Base-by-base conservation (phyloP, 1,140 invertebrate species). In the Acyrthosiphon pisum region DNA sequence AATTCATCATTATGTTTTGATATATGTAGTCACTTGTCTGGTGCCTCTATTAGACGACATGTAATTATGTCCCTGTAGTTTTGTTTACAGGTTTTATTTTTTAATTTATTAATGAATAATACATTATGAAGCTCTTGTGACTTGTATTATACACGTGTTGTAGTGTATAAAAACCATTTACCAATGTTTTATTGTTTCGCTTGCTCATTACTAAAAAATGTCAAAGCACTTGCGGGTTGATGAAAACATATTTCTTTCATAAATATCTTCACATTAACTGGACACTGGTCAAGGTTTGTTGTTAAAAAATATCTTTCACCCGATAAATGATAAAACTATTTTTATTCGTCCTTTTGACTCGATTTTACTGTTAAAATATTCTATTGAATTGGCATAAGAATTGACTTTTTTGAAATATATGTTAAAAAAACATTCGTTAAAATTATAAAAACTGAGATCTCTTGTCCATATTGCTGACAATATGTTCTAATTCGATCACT, bases 321-420 rank as follows among this genome's bases (percentile, higher is more conserved):
- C 37, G 44, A 18, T 46, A 41, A 86, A 87, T 87, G 30, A 87
- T 87, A 48, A 44, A 26, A 87, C 84, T 87, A 87, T 87, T 87
- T 87, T 46, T 87, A 87, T 87, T 87, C 1, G 84, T n/a, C 84
- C 84, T 87, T 87, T 87, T 46, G 23, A 48, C 84, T 87, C 84
- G 14, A 87, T 46, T 87, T 44, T 30, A 48, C 41, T n/a, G 84
- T 87, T 87, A 87, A 86, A 87, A 87, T 87, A 87, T 87, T 18
- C 30, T 87, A 87, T 87, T 20, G 84, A 87, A 46, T 87, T 87
- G 84, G 84, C 84, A 87, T 87, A 20, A 87, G 14, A 87, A 46
- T 87, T 44, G 26, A 46, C 11, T n/a, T 46, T 87, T 41, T 86
- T 87, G n/a, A 87, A 48, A 46, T 87, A 83, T 41, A 87, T 48